A percentile compares a stretch with the other conserved stretches of the same genome.
Evolutionary conservation across 2,113 vertebrate species (phyloP).

Genomic region (Herpailurus yagouaroundi): DNA sequence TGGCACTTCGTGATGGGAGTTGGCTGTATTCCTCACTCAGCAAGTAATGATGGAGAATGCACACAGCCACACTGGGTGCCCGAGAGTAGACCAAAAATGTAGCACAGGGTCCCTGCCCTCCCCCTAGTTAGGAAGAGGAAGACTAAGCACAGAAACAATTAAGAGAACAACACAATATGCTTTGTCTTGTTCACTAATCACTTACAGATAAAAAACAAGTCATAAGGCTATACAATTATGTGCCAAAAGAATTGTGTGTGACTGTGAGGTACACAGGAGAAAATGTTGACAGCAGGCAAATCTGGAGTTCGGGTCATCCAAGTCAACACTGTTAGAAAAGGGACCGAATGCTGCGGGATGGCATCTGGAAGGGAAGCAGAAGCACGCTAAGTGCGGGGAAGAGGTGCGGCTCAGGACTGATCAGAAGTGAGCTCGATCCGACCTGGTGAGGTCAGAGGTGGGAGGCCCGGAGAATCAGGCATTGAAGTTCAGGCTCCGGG

Average conservation of each 20-base stretch:
- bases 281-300: neutral
- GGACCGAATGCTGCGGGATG: too few species aligned
- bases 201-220: neutral
- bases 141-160: neutral
- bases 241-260: neutral
- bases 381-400: rapidly evolving
- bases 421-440: too few species aligned
- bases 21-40: neutral
- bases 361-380: neutral
- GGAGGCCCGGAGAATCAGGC: neutral
- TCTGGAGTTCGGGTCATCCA: neutral
- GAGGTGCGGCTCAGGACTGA: rapidly evolving
- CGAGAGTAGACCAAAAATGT: neutral
- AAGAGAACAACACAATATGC: neutral
- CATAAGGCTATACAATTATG: neutral
- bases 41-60: neutral
- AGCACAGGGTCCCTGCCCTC: neutral
- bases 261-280: neutral
- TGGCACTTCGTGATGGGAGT: neutral
- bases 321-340: neutral
- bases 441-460: rapidly evolving
- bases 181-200: neutral
- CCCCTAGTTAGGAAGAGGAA: neutral
- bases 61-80: neutral
- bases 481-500: too few species aligned